Percentiles rank a stretch among this genome's conserved stretches.
These are phyloP conservation scores for Tethea ocularis DNA, from an alignment of 2,888 invertebrate genomes.

Conservation along the genomic window DNA sequence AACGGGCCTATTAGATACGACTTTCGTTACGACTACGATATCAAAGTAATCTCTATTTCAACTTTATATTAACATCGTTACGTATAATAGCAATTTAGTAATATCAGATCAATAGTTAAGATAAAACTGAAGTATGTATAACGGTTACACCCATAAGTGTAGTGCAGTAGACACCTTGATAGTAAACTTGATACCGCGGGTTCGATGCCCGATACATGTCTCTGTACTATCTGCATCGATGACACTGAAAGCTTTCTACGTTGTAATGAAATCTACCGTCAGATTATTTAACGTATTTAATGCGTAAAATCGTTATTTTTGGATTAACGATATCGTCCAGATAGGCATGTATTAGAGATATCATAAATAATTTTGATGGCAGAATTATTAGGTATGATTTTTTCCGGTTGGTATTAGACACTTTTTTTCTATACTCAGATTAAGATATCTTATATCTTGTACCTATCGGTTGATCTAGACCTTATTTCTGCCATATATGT, in stretches of 20 bases:
- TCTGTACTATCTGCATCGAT: slow-evolving; percentile 39
- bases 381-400: background rate
- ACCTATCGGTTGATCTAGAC: too few species aligned
- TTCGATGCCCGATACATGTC: slow-evolving; percentile 67
- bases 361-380: background rate
- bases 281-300: slow-evolving; percentile 19
- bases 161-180: slow-evolving; percentile 69
- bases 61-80: slow-evolving; percentile 20
- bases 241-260: slow-evolving; percentile 64
- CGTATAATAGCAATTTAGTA: slow-evolving; percentile 32
- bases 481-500: too few species aligned
- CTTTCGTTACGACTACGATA: too few species aligned
- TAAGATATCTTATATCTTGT: too few species aligned
- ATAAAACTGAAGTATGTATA: slow-evolving; percentile 28
- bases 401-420: background rate
- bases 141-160: slow-evolving; percentile 20
- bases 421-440: too few species aligned
- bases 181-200: slow-evolving; percentile 72
- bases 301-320: slow-evolving; percentile 9
- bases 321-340: background rate
- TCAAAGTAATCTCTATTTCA: background rate
- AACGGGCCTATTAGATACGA: too few species aligned
- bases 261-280: slow-evolving; percentile 30
- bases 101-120: slow-evolving; percentile 17
- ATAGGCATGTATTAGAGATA: background rate